A percentile compares a stretch with the other conserved stretches of the same genome.
Evolutionary conservation across 2,797 vertebrate genomes (phyloP).

Genomic region (Mus spretus): DNA sequence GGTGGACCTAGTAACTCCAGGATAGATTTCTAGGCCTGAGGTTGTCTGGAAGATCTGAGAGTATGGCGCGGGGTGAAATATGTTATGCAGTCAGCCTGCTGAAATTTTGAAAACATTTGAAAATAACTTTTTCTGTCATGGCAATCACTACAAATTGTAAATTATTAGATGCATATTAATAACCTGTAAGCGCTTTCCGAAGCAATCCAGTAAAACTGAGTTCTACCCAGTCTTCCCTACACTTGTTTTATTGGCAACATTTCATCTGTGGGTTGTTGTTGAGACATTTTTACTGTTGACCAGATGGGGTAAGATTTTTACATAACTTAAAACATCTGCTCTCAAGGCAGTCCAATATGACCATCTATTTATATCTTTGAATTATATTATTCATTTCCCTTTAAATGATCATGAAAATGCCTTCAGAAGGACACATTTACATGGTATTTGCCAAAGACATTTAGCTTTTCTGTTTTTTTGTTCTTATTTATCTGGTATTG

Average conservation of each 20-base stretch:
- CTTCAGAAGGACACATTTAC: conserved; percentile 78
- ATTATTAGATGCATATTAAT: conserved; percentile 49
- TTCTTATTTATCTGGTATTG: conserved; percentile 77
- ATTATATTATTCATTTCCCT: conserved; percentile 83
- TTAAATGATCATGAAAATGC: conserved; percentile 79
- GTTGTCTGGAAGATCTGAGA: conserved; percentile 75
- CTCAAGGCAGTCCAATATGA: conserved; percentile 82
- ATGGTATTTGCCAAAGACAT: conserved; percentile 77
- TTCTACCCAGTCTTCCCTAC: neutral
- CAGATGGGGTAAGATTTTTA: conserved; percentile 84
- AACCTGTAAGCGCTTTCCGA: conserved; percentile 58
- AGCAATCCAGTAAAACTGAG: conserved; percentile 69
- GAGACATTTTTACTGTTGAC: conserved; percentile 81
- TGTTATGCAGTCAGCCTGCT: conserved; percentile 60
- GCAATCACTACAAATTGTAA: conserved; percentile 55
- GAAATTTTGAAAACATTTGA: conserved; percentile 65
- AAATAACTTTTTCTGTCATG: conserved; percentile 68
- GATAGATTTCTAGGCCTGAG: conserved; percentile 76
- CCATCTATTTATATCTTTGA: conserved; percentile 83
- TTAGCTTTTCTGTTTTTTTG: conserved; percentile 72
- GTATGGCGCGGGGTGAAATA: conserved; percentile 62
- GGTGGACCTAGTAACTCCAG: conserved; percentile 79
- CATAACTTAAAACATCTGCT: conserved; percentile 86
- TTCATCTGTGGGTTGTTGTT: conserved; percentile 79
- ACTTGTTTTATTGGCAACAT: conserved; percentile 71